Evolutionary conservation across 2,797 vertebrate species (phyloP), one percentile per base, ranked within the genome.

Genomic region (Cottoperca gobio): DNA sequence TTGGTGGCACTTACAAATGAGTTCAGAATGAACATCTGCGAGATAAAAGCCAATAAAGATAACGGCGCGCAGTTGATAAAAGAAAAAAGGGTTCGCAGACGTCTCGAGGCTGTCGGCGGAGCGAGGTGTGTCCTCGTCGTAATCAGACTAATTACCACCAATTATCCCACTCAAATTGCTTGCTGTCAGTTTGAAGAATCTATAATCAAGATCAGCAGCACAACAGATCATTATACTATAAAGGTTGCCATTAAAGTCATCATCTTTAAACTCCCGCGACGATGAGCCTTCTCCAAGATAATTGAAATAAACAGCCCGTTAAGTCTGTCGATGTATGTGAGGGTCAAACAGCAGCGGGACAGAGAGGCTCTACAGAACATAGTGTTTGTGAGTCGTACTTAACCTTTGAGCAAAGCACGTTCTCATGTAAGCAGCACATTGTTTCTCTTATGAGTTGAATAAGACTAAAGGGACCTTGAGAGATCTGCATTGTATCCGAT

Each of bases 221-320:
- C 86, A 83, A 86, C 77, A 76, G 83, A 82, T 87, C 67, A 70
- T 89, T 86, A 73, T 55, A 67, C 74, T 68, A 73, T 70, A 85
- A 78, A 87, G 79, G 78, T 68, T 83, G 55, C 58, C 63, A 39
- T 82, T 59, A 67, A 49, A 45, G 71, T 79, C 83, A 77, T 83
- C 80, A 80, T 83, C 76, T 83, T 67, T 72, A 72, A 84, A 78
- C 74, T 23, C 63, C 79, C 3, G 35, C 40, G 7, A 39, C 0
- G 59, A 59, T 89, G 84, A 89, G 73, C 81, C 14, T 82, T 90
- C 87, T 86, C 72, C 58, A 8, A 67, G 79, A 73, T 90, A 86
- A 92, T 90, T 86, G 81, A 90, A 85, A 87, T 83, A 89, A 93
- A 91, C 85, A 87, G 61, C 70, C 73, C 73, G 83, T 91, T 87